phyloP scores from a whole-genome alignment of 2,888 invertebrate genomes.

The Oxytorus armatus region DNA sequence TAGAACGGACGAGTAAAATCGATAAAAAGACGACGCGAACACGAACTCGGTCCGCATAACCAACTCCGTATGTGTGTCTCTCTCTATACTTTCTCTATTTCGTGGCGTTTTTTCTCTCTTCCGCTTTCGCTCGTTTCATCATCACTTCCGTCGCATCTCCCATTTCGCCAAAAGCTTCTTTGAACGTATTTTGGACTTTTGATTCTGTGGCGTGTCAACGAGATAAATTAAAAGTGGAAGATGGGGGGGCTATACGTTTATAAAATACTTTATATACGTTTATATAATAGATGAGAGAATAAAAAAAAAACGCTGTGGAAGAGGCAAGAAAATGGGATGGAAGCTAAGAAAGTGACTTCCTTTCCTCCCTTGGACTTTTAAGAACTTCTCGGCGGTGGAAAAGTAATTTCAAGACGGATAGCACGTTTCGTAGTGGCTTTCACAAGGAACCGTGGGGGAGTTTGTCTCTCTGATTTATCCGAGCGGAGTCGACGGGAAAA shows the following conservation, averaged over 20 bases:
- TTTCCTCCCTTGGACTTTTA: slow-evolving; percentile 55
- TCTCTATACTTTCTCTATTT: slow-evolving; percentile 10
- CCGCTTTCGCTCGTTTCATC: slow-evolving; percentile 17
- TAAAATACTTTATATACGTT: not conserved
- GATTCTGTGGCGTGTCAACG: slow-evolving; percentile 28
- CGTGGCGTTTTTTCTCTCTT: slow-evolving; percentile 15
- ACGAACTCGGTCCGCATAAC: slow-evolving; percentile 50
- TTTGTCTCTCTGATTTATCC: slow-evolving; percentile 60
- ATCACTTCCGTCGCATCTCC: slow-evolving; percentile 32
- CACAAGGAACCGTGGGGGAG: slow-evolving; percentile 9
- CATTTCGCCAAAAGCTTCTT: slow-evolving; percentile 37
- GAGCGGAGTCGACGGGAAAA: slow-evolving; percentile 52
- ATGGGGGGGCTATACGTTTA: not conserved
- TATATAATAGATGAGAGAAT: slow-evolving; percentile 44
- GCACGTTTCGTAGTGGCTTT: slow-evolving; percentile 66
- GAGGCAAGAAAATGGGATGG: slow-evolving; percentile 48
- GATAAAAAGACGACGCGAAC: slow-evolving; percentile 67
- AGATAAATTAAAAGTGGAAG: slow-evolving; percentile 54
- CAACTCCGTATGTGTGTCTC: slow-evolving; percentile 55
- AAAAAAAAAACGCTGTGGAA: too few species aligned
- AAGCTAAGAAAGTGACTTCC: slow-evolving; percentile 35
- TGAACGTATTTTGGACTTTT: slow-evolving; percentile 16
- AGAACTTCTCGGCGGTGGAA: slow-evolving; percentile 55
- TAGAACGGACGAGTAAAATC: slow-evolving; percentile 70
- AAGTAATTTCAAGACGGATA: slow-evolving; percentile 70